A percentile compares a stretch with the other conserved stretches of the same genome.
These are phyloP conservation scores for Sanderia malayensis DNA, from an alignment of 30 jellyfish, hydroid and myxozoan genomes.

Conservation along the genomic window DNA sequence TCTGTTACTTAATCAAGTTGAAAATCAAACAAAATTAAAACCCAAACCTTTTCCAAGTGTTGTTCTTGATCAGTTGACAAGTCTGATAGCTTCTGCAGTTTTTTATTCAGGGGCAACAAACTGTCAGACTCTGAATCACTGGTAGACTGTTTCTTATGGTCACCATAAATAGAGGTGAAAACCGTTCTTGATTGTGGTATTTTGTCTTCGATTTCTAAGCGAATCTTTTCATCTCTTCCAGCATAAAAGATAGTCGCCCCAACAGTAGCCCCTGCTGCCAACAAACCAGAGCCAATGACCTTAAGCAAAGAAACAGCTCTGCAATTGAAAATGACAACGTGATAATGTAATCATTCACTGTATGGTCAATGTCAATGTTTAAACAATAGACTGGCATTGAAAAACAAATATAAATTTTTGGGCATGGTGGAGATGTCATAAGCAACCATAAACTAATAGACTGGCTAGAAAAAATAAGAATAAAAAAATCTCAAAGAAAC, in stretches of 20 bases:
- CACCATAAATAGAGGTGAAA: slow-evolving; percentile 24
- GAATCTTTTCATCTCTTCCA: slow-evolving; percentile 47
- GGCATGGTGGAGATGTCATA: too few species aligned
- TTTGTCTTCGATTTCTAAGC: slow-evolving; percentile 33
- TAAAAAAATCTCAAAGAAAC: background rate
- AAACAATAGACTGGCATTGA: too few species aligned
- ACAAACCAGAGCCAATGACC: slow-evolving; percentile 20
- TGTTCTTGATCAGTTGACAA: background rate
- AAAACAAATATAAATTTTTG: too few species aligned
- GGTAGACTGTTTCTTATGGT: background rate
- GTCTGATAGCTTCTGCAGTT: background rate
- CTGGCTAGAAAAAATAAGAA: too few species aligned
- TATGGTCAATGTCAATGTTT: too few species aligned
- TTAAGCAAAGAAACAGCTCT: background rate
- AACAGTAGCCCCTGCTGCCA: slow-evolving; percentile 47
- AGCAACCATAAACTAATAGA: too few species aligned
- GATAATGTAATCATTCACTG: too few species aligned
- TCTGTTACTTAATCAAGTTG: too few species aligned
- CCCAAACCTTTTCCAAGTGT: background rate
- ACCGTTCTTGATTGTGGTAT: slow-evolving; percentile 31
- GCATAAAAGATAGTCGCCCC: slow-evolving; percentile 46
- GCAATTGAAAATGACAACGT: too few species aligned
- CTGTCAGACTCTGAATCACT: slow-evolving; percentile 12
- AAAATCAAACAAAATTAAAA: too few species aligned
- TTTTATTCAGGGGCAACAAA: slow-evolving; percentile 10